Percentiles rank a stretch among this genome's conserved stretches.
Evolutionary conservation across 1,140 invertebrate genomes (phyloP).

Genomic region (Saccostrea echinata): DNA sequence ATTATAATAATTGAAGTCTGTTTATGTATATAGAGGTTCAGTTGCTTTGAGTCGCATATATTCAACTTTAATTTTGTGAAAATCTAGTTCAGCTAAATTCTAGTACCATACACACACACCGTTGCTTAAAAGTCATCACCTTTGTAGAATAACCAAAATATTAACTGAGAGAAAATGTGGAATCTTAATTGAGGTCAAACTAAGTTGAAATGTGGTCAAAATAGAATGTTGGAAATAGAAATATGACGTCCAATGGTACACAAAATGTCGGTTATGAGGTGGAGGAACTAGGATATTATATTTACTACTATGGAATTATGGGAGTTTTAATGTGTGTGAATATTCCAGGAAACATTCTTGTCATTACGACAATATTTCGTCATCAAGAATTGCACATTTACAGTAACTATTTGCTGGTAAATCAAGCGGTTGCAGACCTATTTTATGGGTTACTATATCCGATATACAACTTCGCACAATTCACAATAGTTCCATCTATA

Average conservation of each 20-base stretch:
- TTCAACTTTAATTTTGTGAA: too few species aligned
- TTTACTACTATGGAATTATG: conserved; percentile 16
- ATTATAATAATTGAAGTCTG: too few species aligned
- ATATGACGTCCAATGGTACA: neutral
- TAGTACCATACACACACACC: too few species aligned
- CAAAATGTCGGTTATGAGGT: neutral
- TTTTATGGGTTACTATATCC: neutral
- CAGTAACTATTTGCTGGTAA: neutral
- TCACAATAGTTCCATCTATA: neutral
- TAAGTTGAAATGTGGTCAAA: too few species aligned
- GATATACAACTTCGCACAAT: conserved; percentile 9
- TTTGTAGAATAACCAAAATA: too few species aligned
- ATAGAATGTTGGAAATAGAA: neutral
- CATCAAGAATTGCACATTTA: neutral
- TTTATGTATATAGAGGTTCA: too few species aligned
- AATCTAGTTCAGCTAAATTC: too few species aligned
- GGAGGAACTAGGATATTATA: neutral
- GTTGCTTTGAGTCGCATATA: too few species aligned
- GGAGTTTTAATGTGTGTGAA: conserved; percentile 2
- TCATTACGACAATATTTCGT: conserved; percentile 16
- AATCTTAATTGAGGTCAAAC: too few species aligned
- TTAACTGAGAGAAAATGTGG: too few species aligned
- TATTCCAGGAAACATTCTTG: conserved; percentile 16
- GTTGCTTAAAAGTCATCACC: too few species aligned
- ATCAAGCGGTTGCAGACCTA: conserved; percentile 8